Base-by-base conservation (phyloP, 2,888 invertebrate species). In the Pristionchus arcanus region DNA sequence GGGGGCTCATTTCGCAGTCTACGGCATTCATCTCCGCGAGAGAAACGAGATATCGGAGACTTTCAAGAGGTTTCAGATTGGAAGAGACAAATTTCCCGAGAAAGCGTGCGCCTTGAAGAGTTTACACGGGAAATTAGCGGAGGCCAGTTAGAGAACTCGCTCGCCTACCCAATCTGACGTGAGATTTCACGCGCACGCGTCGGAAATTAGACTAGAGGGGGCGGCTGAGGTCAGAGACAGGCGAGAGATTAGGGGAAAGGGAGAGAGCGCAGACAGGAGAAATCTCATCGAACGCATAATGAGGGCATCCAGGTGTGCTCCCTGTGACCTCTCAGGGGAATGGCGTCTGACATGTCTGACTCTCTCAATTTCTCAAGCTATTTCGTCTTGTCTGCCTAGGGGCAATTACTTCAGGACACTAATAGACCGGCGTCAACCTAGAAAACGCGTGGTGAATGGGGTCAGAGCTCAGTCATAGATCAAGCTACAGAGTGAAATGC, bases 261-360 rank as follows among this genome's bases (percentile, higher is more conserved):
- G 71, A 55, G 85, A 87, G 81, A 59, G 87, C 21, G 89, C 71
- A 66, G 31, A 90, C 7, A 81, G 49, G 77, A 87, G 87, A 85
- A 81, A 63, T 86, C 89, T 86, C 89, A 63, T 16, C 34, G 68
- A 71, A 31, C 34, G 31, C 68, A 31, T 31, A 71, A 71, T 71
- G 68, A 71, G 68, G 16, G 25, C 19, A 31, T 31, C 31, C 68
- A 71, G 68, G 68, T 71, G 68, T 71, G 68, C 68, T 19, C 68
- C 63, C 63, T n/a, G n/a, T 63, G 63, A 63, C 63, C 63, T 71
- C n/a, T 16, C 71, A 0, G 25, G 28, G 34, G 16, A 71, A 71
- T 19, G 31, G 71, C 25, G 71, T 49, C 42, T 49, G 42, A 49
- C 42, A 11, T 49, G 42, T 49, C 2, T 59, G 59, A 15, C 13